Evolutionary conservation across 1,140 invertebrate species (phyloP).

Genomic region (Drosophila neocordata): DNA sequence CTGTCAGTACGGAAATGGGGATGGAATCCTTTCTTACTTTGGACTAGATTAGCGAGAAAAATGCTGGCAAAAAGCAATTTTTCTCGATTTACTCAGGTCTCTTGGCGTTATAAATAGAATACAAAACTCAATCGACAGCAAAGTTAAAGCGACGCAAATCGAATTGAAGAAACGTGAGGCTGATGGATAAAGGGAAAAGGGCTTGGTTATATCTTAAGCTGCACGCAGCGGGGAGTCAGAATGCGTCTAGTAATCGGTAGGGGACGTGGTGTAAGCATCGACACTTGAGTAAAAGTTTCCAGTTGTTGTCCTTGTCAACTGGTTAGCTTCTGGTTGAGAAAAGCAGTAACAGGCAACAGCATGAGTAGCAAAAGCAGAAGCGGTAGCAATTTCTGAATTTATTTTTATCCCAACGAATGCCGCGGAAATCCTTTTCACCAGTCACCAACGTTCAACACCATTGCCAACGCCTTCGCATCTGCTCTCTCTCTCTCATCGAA

Average conservation of each 20-base stretch:
- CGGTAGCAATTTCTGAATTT: slow-evolving; percentile 79
- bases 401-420: slow-evolving; percentile 73
- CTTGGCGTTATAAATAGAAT: slow-evolving; percentile 46
- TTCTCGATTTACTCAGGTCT: neutral
- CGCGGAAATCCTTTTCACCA: slow-evolving; percentile 68
- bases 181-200: neutral
- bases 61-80: slow-evolving; percentile 42
- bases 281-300: slow-evolving; percentile 69
- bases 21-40: neutral
- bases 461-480: slow-evolving; percentile 4
- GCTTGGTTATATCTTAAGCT: slow-evolving; percentile 6
- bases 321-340: slow-evolving; percentile 20
- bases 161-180: slow-evolving; percentile 46
- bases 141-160: slow-evolving; percentile 76
- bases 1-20: neutral
- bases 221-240: neutral
- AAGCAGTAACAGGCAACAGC: neutral
- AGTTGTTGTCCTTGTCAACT: slow-evolving; percentile 53
- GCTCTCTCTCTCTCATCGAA: slow-evolving; percentile 25
- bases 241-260: neutral
- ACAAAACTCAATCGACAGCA: slow-evolving; percentile 57
- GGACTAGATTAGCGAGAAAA: slow-evolving; percentile 38
- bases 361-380: slow-evolving; percentile 32
- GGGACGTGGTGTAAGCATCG: slow-evolving; percentile 35
- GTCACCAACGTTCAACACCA: slow-evolving; percentile 2